phyloP scores from a whole-genome alignment of 2,888 invertebrate genomes.

The Clanis bilineata region DNA sequence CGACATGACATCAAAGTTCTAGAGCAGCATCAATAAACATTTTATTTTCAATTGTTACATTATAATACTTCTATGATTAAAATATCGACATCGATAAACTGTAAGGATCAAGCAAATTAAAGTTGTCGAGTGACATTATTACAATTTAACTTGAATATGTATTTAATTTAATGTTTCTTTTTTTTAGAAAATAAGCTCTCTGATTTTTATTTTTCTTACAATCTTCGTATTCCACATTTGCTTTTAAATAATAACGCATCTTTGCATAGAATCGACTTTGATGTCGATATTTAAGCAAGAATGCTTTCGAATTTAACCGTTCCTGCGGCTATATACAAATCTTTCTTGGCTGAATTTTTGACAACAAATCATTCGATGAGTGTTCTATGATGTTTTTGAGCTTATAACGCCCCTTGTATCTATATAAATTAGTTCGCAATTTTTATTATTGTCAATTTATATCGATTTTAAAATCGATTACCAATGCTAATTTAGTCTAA shows the following conservation, averaged over 20 bases:
- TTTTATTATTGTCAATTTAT: neutral
- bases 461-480: neutral
- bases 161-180: slow-evolving; percentile 15
- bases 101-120: slow-evolving; percentile 12
- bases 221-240: slow-evolving; percentile 1
- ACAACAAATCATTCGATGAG: neutral
- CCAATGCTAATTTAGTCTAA: neutral
- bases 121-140: slow-evolving; percentile 8
- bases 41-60: neutral
- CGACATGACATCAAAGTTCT: neutral
- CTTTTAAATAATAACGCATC: neutral
- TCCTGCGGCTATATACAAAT: neutral
- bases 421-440: neutral
- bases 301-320: neutral
- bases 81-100: slow-evolving; percentile 7
- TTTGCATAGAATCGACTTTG: neutral
- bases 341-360: neutral
- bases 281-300: slow-evolving; percentile 1
- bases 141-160: neutral
- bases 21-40: neutral
- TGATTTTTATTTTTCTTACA: slow-evolving; percentile 1
- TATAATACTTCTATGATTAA: neutral
- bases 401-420: neutral
- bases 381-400: neutral
- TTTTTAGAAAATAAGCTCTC: slow-evolving; percentile 18